Percentiles rank a stretch among this genome's conserved stretches.
These are phyloP conservation scores for Meganola albula DNA, from an alignment of 2,888 invertebrate species.

Conservation along the genomic window DNA sequence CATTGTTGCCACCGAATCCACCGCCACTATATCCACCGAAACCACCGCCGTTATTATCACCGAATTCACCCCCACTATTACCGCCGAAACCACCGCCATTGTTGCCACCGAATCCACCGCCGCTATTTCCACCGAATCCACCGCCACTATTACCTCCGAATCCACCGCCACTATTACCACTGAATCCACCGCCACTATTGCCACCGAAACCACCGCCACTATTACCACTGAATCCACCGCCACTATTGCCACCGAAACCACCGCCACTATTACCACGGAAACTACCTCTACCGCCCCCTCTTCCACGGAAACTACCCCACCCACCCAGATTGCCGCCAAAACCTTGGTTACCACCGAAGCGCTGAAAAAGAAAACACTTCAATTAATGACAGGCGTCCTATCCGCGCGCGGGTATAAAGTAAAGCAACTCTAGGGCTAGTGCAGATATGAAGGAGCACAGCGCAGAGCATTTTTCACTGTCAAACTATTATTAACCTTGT, in stretches of 20 bases:
- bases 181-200: conserved; percentile 27
- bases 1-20: conserved; percentile 13
- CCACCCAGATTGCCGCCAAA: conserved; percentile 25
- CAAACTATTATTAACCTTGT: too few relatives aligned
- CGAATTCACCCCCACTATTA: conserved; percentile 3
- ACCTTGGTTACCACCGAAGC: conserved; percentile 28
- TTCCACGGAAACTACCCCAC: too few relatives aligned
- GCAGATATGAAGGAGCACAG: too few relatives aligned
- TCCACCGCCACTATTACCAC: conserved; percentile 17
- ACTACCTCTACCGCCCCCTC: too few relatives aligned
- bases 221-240: conserved; percentile 24
- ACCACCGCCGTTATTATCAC: conserved; percentile 19
- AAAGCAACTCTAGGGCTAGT: too few relatives aligned
- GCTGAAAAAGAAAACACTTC: too few relatives aligned
- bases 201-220: conserved; percentile 27
- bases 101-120: conserved; percentile 23
- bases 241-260: conserved; percentile 28
- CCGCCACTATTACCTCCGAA: conserved; percentile 23
- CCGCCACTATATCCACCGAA: conserved; percentile 15
- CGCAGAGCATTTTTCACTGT: too few relatives aligned
- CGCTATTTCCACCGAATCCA: conserved; percentile 27
- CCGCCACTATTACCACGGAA: conserved; percentile 21
- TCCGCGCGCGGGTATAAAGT: too few relatives aligned
- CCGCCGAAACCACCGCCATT: conserved; percentile 16
- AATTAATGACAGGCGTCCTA: too few relatives aligned